Base-by-base conservation (phyloP, 2,113 vertebrate genomes). In the Colossoma macropomum region DNA sequence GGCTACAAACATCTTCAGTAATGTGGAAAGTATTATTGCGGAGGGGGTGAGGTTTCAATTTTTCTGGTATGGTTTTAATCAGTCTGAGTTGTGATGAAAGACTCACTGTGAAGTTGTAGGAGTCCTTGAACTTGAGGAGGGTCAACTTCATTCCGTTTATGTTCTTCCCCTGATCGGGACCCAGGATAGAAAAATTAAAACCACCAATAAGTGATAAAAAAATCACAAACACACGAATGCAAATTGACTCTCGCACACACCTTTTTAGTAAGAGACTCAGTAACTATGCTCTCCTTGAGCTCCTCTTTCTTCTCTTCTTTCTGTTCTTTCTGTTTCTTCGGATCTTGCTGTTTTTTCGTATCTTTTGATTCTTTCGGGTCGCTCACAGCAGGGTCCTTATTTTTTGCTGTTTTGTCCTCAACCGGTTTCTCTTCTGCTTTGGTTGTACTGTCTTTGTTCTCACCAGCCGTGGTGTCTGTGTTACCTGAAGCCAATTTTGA, bases 21-120 rank as follows among this genome's bases (percentile, higher is more conserved):
- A n/a, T n/a, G n/a, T n/a, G n/a, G n/a, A n/a, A n/a, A n/a, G n/a
- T n/a, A n/a, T n/a, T n/a, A n/a, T n/a, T n/a, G n/a, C n/a, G n/a
- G n/a, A n/a, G n/a, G n/a, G n/a, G n/a, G n/a, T n/a, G n/a, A n/a
- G n/a, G n/a, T n/a, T n/a, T n/a, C n/a, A n/a, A n/a, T n/a, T n/a
- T n/a, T n/a, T n/a, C n/a, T n/a, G 7, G 34, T 7, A 38, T 3
- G 34, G 34, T 38, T 38, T 38, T 11, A 23, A 5, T 38, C 23
- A 17, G 19, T 59, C 27, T 30, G 30, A 3, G 38, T 4, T 30
- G 2, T 30, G 21, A 16, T 52, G 11, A 28, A 27, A 19, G 10
- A 84, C 95, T 95, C 85, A 96, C 95, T 0, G 88, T 93, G 88
- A 96, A 96, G 89, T 88, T 95, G 89, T 95, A 96, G 34, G 89